phyloP scores from a whole-genome alignment of 1,140 invertebrate genomes.

The Leptoteleia sp. region DNA sequence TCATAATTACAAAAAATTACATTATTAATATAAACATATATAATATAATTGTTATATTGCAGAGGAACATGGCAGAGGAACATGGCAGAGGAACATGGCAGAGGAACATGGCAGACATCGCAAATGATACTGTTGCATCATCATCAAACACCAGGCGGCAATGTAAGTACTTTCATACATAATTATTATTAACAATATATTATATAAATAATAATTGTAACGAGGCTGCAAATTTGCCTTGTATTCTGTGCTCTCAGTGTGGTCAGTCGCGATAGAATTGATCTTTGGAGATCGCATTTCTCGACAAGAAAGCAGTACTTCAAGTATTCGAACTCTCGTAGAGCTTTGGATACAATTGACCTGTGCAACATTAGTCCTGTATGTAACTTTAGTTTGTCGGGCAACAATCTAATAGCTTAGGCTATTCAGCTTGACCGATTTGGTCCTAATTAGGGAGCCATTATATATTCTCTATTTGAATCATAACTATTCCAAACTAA shows the following conservation, averaged over 20 bases:
- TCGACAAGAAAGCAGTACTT: conserved; percentile 50
- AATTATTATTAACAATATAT: conserved; percentile 19
- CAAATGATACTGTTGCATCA: too few species aligned
- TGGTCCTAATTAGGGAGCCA: conserved; percentile 51
- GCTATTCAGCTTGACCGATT: conserved; percentile 55
- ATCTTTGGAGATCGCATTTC: conserved; percentile 47
- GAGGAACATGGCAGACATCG: too few species aligned
- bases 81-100: too few species aligned
- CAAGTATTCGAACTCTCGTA: conserved; percentile 41
- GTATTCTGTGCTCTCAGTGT: conserved; percentile 3
- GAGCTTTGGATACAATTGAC: conserved; percentile 63
- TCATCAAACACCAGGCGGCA: too few species aligned
- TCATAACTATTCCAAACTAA: conserved; percentile 37
- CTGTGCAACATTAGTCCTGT: conserved; percentile 53
- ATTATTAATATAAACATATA: too few species aligned
- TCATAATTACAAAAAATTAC: too few species aligned
- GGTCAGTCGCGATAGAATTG: conserved; percentile 30
- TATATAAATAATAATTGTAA: conserved; percentile 15
- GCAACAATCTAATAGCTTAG: conserved; percentile 53
- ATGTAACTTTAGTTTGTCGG: conserved; percentile 58
- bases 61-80: too few species aligned
- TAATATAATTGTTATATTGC: too few species aligned
- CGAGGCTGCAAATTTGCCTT: conserved; percentile 1
- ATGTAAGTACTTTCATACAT: too few species aligned
- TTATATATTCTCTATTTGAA: conserved; percentile 51